Evolutionary conservation across 2,113 vertebrate species (phyloP).

Genomic region (Platysteira castanea): DNA sequence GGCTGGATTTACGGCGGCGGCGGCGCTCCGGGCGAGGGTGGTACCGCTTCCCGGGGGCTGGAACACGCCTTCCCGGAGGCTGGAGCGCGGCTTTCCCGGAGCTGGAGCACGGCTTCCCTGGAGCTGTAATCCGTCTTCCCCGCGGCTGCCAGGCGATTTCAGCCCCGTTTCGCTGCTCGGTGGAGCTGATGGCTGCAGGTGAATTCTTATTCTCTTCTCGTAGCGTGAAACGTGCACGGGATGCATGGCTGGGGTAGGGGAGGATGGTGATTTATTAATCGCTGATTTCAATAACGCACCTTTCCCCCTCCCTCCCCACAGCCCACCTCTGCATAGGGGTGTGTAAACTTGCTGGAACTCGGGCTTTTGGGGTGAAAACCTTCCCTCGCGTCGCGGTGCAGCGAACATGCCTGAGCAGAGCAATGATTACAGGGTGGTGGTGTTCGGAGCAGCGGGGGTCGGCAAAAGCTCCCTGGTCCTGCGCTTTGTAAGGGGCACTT

Average conservation of each 20-base stretch:
- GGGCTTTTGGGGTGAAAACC: not conserved
- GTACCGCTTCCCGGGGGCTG: not conserved
- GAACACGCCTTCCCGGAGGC: not conserved
- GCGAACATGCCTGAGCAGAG: conserved; percentile 69
- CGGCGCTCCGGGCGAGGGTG: not conserved
- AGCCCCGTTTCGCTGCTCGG: not conserved
- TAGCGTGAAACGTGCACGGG: not conserved
- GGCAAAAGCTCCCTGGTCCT: conserved; percentile 76
- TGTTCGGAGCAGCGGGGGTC: conserved; percentile 69
- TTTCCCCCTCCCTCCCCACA: not conserved
- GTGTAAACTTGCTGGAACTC: not conserved
- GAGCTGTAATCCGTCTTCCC: not conserved
- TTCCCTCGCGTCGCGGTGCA: not conserved
- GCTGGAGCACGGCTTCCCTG: not conserved
- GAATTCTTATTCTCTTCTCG: not conserved
- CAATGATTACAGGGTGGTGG: conserved; percentile 72
- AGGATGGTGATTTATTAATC: not conserved
- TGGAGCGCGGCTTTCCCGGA: not conserved
- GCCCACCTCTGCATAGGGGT: not conserved
- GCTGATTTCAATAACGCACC: not conserved
- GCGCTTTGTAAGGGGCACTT: conserved; percentile 69
- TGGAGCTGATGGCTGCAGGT: conserved; percentile 31
- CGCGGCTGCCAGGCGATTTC: not conserved
- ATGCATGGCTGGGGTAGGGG: not conserved
- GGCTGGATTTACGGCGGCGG: not conserved